These are phyloP conservation scores for Tympanoctomys barrerae DNA, from an alignment of 2,797 vertebrate species.

Conservation along the genomic window DNA sequence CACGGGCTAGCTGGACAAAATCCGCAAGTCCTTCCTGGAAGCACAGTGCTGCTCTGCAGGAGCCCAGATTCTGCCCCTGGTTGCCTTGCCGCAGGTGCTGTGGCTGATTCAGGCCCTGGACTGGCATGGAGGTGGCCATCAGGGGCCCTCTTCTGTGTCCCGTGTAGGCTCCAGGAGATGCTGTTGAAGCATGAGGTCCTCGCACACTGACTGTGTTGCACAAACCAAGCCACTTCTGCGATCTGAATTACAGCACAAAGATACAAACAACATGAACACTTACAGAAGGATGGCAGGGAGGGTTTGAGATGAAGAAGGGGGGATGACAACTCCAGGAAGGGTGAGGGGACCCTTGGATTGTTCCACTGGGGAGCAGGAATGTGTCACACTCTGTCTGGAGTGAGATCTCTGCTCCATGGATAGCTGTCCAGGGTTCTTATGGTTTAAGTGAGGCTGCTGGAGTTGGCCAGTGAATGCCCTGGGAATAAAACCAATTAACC, in stretches of 20 bases:
- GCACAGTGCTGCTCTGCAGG: not conserved
- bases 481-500: not conserved
- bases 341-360: not conserved
- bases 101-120: not conserved
- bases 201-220: not conserved
- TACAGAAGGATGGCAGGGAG: not conserved
- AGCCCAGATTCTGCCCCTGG: not conserved
- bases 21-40: not conserved
- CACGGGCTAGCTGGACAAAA: not conserved
- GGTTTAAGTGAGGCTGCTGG: not conserved
- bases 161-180: not conserved
- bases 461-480: not conserved
- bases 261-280: not conserved
- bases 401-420: not conserved
- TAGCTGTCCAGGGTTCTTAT: not conserved
- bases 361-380: not conserved
- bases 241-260: not conserved
- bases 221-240: not conserved
- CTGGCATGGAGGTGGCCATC: not conserved
- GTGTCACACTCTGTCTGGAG: not conserved
- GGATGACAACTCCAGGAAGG: not conserved
- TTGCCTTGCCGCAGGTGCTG: not conserved
- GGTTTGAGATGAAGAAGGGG: not conserved
- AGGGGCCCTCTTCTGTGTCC: not conserved
- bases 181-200: not conserved